Evolutionary conservation across 2,113 vertebrate species (phyloP).

Genomic region (Xenus cinereus): DNA sequence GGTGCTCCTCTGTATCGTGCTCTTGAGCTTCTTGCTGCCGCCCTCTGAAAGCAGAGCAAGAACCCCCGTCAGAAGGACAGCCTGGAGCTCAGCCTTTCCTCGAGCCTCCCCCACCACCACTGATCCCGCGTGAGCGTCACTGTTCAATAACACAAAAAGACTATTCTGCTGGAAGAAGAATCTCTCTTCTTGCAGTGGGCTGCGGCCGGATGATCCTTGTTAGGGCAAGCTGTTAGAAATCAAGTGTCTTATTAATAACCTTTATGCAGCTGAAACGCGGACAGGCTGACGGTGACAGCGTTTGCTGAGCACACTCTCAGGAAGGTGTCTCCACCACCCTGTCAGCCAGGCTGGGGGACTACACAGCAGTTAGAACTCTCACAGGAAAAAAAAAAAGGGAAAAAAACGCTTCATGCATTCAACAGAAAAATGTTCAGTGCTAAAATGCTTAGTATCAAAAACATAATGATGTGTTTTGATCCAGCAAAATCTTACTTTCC

Average conservation of each 20-base stretch:
- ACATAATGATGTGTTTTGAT: not conserved
- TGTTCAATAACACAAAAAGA: not conserved
- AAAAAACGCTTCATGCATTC: not conserved
- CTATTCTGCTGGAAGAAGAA: not conserved
- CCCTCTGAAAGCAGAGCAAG: conserved; percentile 77
- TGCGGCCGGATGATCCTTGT: not conserved
- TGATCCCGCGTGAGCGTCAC: not conserved
- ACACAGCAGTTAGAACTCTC: not conserved
- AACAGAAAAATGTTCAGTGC: not conserved
- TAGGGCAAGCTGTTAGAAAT: not conserved
- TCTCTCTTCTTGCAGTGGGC: not conserved
- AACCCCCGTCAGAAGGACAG: not conserved
- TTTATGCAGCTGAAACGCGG: not conserved
- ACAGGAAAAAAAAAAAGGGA: not conserved
- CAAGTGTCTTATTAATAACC: not conserved
- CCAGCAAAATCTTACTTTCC: not conserved
- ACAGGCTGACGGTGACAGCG: not conserved
- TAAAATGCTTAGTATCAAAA: not conserved
- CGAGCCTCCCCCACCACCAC: not conserved
- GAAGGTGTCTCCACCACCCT: not conserved
- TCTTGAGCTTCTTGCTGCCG: conserved; percentile 92
- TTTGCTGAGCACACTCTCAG: not conserved
- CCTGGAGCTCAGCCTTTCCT: not conserved
- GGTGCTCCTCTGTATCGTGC: conserved; percentile 94
- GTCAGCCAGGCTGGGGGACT: not conserved